These are phyloP conservation scores for Trachurus trachurus DNA, from an alignment of 2,797 vertebrate genomes.

Conservation along the genomic window DNA sequence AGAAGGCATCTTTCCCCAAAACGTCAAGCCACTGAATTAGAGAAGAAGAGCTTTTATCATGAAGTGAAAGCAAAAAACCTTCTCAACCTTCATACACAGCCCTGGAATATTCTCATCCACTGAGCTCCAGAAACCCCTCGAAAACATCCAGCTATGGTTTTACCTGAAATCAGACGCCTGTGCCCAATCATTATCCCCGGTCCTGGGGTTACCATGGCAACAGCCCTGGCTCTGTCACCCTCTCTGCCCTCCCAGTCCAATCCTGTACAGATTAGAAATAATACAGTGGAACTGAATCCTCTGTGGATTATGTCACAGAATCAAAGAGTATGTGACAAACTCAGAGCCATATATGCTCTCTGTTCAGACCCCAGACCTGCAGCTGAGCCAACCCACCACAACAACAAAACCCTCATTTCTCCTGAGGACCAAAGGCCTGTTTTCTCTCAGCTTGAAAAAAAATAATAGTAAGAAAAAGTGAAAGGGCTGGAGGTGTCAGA, in stretches of 20 bases:
- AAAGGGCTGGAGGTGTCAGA: slow-evolving; percentile 24
- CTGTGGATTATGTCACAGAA: slow-evolving; percentile 55
- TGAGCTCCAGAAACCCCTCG: slow-evolving; percentile 32
- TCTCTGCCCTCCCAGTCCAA: slow-evolving; percentile 49
- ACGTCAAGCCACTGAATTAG: background rate
- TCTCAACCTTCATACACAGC: background rate
- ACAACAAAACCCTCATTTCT: slow-evolving; percentile 5
- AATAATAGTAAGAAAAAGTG: background rate
- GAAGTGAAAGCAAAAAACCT: background rate
- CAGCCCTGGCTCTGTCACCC: slow-evolving; percentile 50
- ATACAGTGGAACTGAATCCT: slow-evolving; percentile 52
- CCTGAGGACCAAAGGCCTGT: slow-evolving; percentile 35
- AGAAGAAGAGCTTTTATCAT: background rate
- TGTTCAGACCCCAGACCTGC: slow-evolving; percentile 2
- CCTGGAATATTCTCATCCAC: background rate
- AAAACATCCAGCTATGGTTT: slow-evolving; percentile 29
- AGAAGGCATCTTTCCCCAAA: background rate
- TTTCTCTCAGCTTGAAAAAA: slow-evolving; percentile 23
- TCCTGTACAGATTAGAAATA: slow-evolving; percentile 69
- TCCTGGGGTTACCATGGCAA: slow-evolving; percentile 66
- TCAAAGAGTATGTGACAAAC: slow-evolving; percentile 43
- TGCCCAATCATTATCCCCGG: slow-evolving; percentile 39
- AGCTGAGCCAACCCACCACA: slow-evolving; percentile 11
- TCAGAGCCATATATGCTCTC: background rate
- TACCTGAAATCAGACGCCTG: slow-evolving; percentile 46